Evolutionary conservation across 2,797 vertebrate genomes (phyloP).

Genomic region (Zalophus californianus): DNA sequence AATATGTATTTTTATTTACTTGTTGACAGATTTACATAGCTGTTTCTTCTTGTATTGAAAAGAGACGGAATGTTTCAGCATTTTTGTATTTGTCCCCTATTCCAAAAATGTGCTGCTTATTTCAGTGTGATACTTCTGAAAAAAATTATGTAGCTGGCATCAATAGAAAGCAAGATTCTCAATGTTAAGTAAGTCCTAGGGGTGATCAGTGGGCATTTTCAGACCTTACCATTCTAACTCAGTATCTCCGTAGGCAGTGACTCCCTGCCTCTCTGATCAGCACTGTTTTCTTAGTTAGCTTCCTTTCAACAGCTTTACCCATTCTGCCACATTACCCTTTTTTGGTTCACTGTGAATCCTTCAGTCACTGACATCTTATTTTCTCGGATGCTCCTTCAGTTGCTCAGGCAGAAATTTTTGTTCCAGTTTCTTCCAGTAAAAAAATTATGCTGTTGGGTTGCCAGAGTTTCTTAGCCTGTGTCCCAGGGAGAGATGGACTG

Average conservation of each 20-base stretch:
- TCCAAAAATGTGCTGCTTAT: constrained; percentile 31
- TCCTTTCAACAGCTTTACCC: neutral
- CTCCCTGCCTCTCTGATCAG: neutral
- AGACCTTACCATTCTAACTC: neutral
- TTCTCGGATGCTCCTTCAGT: neutral
- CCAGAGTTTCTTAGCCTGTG: neutral
- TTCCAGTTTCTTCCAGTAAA: neutral
- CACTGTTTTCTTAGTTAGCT: neutral
- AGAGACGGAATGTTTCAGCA: constrained; percentile 31
- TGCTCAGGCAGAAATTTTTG: neutral
- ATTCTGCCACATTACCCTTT: neutral
- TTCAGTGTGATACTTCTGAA: neutral
- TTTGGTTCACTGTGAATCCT: neutral
- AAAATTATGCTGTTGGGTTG: neutral
- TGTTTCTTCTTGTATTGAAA: constrained; percentile 57
- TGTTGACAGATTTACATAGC: constrained; percentile 53
- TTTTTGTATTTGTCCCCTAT: neutral
- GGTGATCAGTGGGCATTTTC: neutral
- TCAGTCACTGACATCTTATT: neutral
- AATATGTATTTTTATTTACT: constrained; percentile 58
- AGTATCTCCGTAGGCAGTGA: no score
- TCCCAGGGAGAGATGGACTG: no score
- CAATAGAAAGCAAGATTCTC: neutral
- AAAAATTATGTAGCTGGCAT: neutral
- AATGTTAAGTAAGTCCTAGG: neutral